phyloP scores from a whole-genome alignment of 2,888 invertebrate species.

The Listrodromus nycthemerus region DNA sequence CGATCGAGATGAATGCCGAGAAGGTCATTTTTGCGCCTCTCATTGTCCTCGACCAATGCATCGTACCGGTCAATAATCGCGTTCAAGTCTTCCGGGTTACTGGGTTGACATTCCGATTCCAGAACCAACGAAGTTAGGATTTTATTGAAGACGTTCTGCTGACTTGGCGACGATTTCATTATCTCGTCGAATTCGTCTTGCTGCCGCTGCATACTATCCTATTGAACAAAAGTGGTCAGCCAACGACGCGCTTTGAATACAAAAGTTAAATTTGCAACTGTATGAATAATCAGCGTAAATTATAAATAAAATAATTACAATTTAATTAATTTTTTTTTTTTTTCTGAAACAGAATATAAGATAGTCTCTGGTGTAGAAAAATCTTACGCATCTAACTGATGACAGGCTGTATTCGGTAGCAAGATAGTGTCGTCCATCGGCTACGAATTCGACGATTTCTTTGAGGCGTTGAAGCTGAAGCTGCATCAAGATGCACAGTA shows the following conservation, averaged over 20 bases:
- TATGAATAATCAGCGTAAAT: too few species aligned
- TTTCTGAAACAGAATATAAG: neutral
- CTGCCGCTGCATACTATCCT: slow-evolving; percentile 78
- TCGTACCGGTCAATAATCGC: slow-evolving; percentile 74
- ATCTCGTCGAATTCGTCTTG: slow-evolving; percentile 75
- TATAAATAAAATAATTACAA: too few species aligned
- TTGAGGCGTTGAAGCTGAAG: slow-evolving; percentile 76
- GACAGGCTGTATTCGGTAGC: slow-evolving; percentile 78
- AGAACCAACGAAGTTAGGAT: slow-evolving; percentile 76
- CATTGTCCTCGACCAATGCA: slow-evolving; percentile 73
- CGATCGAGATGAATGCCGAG: slow-evolving; percentile 69
- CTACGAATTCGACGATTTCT: slow-evolving; percentile 77
- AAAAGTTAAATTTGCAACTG: too few species aligned
- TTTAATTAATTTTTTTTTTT: too few species aligned
- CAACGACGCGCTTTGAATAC: too few species aligned
- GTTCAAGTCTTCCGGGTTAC: slow-evolving; percentile 69
- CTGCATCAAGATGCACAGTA: slow-evolving; percentile 80
- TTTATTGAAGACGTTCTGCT: slow-evolving; percentile 77
- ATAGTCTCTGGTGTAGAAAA: neutral
- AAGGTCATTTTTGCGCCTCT: slow-evolving; percentile 69
- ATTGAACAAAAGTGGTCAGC: neutral
- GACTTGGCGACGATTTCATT: slow-evolving; percentile 64
- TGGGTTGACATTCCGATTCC: slow-evolving; percentile 42
- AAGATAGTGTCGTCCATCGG: slow-evolving; percentile 78
- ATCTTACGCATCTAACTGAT: slow-evolving; percentile 78